Conservation (phyloP, 2,113 vertebrate genomes). For the Notechis scutatus region DNA sequence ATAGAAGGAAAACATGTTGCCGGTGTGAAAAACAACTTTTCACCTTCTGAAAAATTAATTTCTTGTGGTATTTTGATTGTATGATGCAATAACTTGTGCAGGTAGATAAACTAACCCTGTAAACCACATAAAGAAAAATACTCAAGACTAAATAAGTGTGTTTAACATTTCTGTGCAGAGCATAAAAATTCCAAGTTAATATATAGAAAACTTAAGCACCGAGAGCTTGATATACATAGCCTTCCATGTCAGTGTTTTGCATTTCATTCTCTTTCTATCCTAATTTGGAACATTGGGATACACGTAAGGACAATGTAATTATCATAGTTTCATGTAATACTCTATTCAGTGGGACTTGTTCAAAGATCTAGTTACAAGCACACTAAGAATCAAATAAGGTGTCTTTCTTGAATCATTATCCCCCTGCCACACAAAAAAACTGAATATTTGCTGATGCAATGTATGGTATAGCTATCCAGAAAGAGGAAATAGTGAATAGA, state of each 20-base stretch:
- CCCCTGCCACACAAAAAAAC: neutral
- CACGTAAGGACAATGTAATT: neutral
- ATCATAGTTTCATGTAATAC: neutral
- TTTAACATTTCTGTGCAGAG: neutral
- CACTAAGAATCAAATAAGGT: neutral
- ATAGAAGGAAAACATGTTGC: neutral
- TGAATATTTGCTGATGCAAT: neutral
- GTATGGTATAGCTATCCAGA: neutral
- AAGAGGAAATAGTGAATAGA: neutral
- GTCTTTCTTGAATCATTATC: neutral
- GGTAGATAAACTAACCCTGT: neutral
- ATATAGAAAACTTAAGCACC: neutral
- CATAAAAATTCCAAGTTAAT: neutral
- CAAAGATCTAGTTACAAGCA: neutral
- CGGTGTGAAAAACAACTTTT: neutral
- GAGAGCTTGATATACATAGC: neutral
- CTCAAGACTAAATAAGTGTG: neutral
- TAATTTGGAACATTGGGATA: neutral
- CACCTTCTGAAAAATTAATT: neutral
- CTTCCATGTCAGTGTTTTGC: neutral
- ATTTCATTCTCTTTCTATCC: neutral
- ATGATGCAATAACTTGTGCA: neutral
- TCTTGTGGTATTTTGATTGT: neutral
- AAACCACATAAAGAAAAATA: neutral
- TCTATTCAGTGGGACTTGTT: neutral